A percentile compares a stretch with the other conserved stretches of the same genome.
Evolutionary conservation across 1,140 invertebrate species (phyloP).

Genomic region (Hyphantria cunea): DNA sequence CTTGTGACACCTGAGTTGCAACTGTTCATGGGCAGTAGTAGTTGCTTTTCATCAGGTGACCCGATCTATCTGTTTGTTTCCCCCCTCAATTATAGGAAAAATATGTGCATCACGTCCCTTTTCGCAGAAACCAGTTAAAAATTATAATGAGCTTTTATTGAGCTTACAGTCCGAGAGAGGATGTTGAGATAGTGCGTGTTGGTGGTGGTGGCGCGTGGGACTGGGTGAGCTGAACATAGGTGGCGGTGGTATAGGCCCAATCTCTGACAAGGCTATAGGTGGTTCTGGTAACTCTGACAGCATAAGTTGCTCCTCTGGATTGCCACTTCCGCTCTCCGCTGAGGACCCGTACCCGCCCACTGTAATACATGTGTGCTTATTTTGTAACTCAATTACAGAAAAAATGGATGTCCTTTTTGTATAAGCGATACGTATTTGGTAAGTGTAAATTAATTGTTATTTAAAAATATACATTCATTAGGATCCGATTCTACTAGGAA

Average conservation of each 20-base stretch:
- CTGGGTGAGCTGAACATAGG: constrained; percentile 96
- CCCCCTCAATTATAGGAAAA: no score
- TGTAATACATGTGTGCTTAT: constrained; percentile 33
- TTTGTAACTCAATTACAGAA: background rate
- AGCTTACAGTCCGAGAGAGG: constrained; percentile 76
- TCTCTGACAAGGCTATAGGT: constrained; percentile 94
- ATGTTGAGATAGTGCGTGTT: constrained; percentile 61
- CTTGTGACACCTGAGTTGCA: no score
- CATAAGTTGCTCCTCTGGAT: constrained; percentile 83
- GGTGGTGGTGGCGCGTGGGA: constrained; percentile 84
- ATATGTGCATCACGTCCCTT: no score
- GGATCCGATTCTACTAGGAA: no score
- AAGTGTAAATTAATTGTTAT: no score
- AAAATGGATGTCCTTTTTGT: background rate
- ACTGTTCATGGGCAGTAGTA: no score
- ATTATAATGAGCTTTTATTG: background rate
- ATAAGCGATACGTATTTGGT: no score
- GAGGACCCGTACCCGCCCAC: constrained; percentile 57
- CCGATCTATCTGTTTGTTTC: no score
- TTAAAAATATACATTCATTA: no score
- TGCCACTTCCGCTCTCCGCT: constrained; percentile 59
- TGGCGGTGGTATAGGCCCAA: constrained; percentile 96
- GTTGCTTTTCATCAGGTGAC: no score
- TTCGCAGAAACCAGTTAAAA: no score
- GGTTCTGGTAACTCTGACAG: constrained; percentile 94